A percentile compares a stretch with the other conserved stretches of the same genome.
These are phyloP conservation scores for Diglossa brunneiventris DNA, from an alignment of 2,113 vertebrate species.

Conservation along the genomic window DNA sequence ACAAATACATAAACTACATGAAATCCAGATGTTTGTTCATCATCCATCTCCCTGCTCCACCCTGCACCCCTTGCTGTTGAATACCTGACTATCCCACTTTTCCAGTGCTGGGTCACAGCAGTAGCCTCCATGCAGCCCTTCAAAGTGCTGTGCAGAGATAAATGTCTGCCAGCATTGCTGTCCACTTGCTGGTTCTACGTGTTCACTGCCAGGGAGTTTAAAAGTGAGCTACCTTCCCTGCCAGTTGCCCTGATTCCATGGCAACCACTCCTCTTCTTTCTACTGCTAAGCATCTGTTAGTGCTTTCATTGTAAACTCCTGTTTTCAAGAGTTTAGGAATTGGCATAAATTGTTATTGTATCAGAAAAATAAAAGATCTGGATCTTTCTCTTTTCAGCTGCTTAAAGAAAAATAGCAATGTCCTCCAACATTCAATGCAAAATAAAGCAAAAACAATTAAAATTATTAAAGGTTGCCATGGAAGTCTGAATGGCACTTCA, in stretches of 20 bases:
- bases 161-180: background rate
- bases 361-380: background rate
- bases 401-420: background rate
- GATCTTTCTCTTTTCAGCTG: background rate
- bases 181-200: background rate
- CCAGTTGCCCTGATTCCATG: slow-evolving; percentile 17
- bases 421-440: background rate
- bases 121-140: background rate
- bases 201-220: background rate
- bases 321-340: slow-evolving; percentile 21
- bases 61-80: background rate
- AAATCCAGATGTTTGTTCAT: background rate
- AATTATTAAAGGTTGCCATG: background rate
- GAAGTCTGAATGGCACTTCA: background rate
- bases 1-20: background rate
- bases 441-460: background rate
- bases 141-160: background rate
- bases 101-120: background rate
- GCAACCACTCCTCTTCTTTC: slow-evolving; percentile 47
- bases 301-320: slow-evolving; percentile 25
- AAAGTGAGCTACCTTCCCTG: slow-evolving; percentile 33
- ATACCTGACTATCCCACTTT: background rate
- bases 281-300: slow-evolving; percentile 38
- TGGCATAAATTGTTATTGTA: background rate
- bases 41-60: background rate